phyloP scores from a whole-genome alignment of 2,888 invertebrate species.

The Lithophane socia region DNA sequence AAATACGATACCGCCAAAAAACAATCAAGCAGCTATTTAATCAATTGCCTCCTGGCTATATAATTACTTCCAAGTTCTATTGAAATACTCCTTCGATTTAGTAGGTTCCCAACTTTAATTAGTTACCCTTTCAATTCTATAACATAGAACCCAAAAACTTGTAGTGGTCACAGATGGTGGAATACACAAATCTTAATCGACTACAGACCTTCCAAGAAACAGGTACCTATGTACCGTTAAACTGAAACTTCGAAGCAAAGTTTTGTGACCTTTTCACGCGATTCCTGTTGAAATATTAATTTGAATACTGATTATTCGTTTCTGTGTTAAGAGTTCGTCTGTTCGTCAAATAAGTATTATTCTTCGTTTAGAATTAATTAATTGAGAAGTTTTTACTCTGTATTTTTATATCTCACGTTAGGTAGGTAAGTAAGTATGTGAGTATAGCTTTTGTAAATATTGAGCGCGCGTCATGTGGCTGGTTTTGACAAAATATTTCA shows the following conservation, averaged over 20 bases:
- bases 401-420: not conserved
- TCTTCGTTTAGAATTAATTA: conserved; percentile 47
- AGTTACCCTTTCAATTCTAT: conserved; percentile 41
- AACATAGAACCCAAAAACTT: conserved; percentile 57
- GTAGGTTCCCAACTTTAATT: conserved; percentile 57
- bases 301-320: conserved; percentile 59
- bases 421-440: not conserved
- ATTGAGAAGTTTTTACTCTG: conserved; percentile 21
- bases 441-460: not conserved
- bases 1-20: not conserved
- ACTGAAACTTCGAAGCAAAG: conserved; percentile 37
- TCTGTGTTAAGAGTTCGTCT: conserved; percentile 28
- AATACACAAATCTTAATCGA: conserved; percentile 59
- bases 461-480: not conserved
- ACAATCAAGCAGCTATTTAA: not conserved
- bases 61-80: conserved; percentile 18
- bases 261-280: conserved; percentile 55
- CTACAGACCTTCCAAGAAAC: conserved; percentile 51
- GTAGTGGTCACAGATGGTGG: conserved; percentile 63
- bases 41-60: conserved; percentile 1
- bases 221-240: conserved; percentile 42
- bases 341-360: conserved; percentile 51
- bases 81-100: conserved; percentile 32
- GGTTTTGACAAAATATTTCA: not conserved
- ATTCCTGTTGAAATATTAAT: conserved; percentile 58